phyloP scores from a whole-genome alignment of 64 coral and sea anemone genomes.

The Pocillopora verrucosa region DNA sequence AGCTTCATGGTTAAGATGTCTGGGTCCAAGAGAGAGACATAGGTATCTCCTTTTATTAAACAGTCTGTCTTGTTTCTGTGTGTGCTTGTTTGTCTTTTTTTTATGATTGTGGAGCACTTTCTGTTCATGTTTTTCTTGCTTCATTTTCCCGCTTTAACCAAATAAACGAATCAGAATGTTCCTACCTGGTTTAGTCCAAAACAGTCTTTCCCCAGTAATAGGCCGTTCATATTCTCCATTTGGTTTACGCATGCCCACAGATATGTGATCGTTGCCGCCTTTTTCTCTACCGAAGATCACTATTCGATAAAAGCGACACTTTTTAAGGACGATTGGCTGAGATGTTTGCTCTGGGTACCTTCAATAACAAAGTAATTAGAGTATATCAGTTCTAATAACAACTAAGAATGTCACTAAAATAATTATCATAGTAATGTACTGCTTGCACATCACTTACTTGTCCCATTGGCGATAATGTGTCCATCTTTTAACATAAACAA shows the following conservation, averaged over 20 bases:
- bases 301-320: slow-evolving; percentile 42
- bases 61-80: no score
- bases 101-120: no score
- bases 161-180: not conserved
- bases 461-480: slow-evolving; percentile 32
- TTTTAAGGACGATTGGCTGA: slow-evolving; percentile 5
- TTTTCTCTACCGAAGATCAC: slow-evolving; percentile 38
- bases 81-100: not conserved
- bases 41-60: no score
- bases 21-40: no score
- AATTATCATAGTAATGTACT: not conserved
- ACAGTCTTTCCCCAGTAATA: slow-evolving; percentile 38
- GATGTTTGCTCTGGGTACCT: slow-evolving; percentile 59
- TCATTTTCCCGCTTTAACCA: no score
- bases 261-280: slow-evolving; percentile 20
- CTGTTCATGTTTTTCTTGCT: not conserved
- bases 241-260: slow-evolving; percentile 36
- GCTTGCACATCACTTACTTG: not conserved
- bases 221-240: slow-evolving; percentile 21
- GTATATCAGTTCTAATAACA: not conserved
- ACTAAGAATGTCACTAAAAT: not conserved
- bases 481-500: slow-evolving; percentile 1
- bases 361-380: not conserved
- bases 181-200: slow-evolving; percentile 53
- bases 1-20: no score